These are phyloP conservation scores for Cotesia chilonis DNA, from an alignment of 1,140 invertebrate genomes.

Conservation along the genomic window DNA sequence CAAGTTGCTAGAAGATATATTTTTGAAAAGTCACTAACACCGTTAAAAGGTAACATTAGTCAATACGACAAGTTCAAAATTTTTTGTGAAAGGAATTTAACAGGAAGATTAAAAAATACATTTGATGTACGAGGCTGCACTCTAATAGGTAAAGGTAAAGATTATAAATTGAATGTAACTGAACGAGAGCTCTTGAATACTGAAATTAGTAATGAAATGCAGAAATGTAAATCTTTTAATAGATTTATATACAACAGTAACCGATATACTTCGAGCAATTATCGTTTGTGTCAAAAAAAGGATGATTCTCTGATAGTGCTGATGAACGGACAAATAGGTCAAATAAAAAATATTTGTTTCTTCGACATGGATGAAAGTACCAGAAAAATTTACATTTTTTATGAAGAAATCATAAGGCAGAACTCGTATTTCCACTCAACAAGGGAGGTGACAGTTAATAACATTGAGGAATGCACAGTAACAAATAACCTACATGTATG, in stretches of 20 bases:
- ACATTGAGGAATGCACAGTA: background rate
- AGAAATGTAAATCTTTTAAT: conserved; percentile 14
- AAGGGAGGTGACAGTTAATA: background rate
- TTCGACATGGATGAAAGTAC: background rate
- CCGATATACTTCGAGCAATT: conserved; percentile 12
- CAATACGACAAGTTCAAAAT: background rate
- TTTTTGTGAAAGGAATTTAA: conserved; percentile 12
- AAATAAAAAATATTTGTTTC: conserved; percentile 30
- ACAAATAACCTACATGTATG: background rate
- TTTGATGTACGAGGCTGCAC: background rate
- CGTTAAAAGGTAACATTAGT: background rate
- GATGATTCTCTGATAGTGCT: conserved; percentile 24
- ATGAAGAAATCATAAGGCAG: background rate
- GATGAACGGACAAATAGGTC: background rate
- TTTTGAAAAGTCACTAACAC: conserved; percentile 13
- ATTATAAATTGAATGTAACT: conserved; percentile 10
- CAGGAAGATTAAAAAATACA: conserved; percentile 4
- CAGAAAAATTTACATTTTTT: conserved; percentile 16
- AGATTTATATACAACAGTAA: conserved; percentile 15
- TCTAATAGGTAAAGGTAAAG: conserved; percentile 23
- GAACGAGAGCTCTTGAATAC: background rate
- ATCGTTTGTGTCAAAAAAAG: background rate
- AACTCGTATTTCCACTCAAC: background rate
- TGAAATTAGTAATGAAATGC: background rate
- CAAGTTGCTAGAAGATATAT: too few relatives aligned